Percentiles rank a stretch among this genome's conserved stretches.
phyloP scores from a whole-genome alignment of 2,113 vertebrate species.

The Poeciliopsis turrubarensis region DNA sequence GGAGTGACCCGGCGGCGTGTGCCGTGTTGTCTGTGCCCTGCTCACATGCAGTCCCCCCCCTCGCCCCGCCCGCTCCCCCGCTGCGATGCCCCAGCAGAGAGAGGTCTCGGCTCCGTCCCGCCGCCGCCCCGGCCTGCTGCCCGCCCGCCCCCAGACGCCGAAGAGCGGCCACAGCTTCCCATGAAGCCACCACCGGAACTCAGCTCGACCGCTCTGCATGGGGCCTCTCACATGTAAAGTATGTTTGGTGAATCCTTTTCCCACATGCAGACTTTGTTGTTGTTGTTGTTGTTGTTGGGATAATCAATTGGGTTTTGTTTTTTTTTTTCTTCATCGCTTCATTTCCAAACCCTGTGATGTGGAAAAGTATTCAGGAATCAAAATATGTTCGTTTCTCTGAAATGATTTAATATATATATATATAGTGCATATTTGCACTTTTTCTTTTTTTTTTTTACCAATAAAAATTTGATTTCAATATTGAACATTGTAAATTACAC shows the following conservation, averaged over 20 bases:
- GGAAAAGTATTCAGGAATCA: not conserved
- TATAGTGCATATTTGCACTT: no score
- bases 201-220: constrained; percentile 77
- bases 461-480: no score
- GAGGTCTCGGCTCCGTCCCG: constrained; percentile 39
- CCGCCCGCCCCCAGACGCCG: constrained; percentile 47
- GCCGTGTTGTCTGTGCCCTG: not conserved
- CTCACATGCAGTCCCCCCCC: constrained; percentile 15
- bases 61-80: no score
- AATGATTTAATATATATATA: not conserved
- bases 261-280: no score
- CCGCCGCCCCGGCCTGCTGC: constrained; percentile 54
- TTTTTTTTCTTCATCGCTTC: not conserved
- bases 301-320: not conserved
- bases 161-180: constrained; percentile 63
- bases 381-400: not conserved
- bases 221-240: constrained; percentile 79
- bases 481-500: no score
- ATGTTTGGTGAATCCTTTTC: constrained; percentile 19
- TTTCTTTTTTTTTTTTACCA: no score
- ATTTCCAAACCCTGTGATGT: not conserved
- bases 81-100: constrained; percentile 71
- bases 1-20: constrained; percentile 42
- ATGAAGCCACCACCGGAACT: constrained; percentile 79
- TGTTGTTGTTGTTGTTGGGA: no score